These are phyloP conservation scores for Tipula unca DNA, from an alignment of 2,888 invertebrate species.

Conservation along the genomic window DNA sequence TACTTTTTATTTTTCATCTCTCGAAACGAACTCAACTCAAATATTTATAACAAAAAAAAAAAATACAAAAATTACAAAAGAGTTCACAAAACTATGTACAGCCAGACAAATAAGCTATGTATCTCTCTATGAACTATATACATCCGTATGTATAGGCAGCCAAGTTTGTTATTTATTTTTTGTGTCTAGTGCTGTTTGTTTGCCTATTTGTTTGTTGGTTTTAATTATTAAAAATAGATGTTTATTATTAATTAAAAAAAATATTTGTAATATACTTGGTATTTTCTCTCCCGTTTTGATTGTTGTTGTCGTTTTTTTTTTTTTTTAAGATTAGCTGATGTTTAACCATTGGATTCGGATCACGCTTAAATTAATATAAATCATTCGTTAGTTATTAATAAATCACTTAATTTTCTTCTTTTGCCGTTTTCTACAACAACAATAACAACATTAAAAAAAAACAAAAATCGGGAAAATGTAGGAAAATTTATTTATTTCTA, in stretches of 20 bases:
- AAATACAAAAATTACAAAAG: not conserved
- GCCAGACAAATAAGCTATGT: not conserved
- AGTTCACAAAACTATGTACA: constrained; percentile 4
- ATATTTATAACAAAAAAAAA: not conserved
- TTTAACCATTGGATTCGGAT: constrained; percentile 2
- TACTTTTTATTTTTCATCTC: not conserved
- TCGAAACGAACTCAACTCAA: not conserved
- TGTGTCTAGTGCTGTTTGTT: not conserved
- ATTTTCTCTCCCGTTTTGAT: not conserved
- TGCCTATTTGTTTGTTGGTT: not conserved
- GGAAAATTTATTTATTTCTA: not conserved
- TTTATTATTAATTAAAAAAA: not conserved
- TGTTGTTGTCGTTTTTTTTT: not conserved
- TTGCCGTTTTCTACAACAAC: not conserved
- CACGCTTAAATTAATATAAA: constrained; percentile 8
- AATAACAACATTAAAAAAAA: not conserved
- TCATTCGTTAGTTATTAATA: constrained; percentile 14
- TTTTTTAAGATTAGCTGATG: not conserved
- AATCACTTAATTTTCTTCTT: constrained; percentile 1
- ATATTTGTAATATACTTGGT: not conserved
- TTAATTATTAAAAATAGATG: constrained; percentile 8
- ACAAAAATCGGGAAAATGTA: not conserved
- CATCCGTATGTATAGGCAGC: not conserved
- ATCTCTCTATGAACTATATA: not conserved
- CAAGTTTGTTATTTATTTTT: not conserved